Conservation (phyloP, 2,113 vertebrate species). For the Mionectes macconnelli region DNA sequence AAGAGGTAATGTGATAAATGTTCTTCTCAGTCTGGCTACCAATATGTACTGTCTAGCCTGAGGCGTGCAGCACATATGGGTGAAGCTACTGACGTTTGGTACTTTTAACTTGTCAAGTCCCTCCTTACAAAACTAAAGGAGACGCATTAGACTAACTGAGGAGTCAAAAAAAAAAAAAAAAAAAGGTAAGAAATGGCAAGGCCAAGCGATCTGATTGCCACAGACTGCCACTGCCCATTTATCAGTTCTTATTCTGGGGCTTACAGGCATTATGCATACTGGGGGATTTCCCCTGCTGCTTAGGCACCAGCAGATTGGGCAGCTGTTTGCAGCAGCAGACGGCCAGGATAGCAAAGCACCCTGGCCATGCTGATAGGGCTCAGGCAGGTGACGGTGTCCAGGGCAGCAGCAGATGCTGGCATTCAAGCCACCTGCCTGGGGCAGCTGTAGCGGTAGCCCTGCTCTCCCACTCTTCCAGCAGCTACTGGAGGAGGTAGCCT, state of each 20-base stretch:
- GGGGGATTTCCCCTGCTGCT: not conserved
- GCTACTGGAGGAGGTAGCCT: not conserved
- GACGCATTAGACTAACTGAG: not conserved
- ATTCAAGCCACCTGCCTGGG: not conserved
- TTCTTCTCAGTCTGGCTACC: conserved; percentile 59
- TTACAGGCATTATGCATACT: not conserved
- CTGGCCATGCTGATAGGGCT: not conserved
- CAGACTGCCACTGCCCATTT: not conserved
- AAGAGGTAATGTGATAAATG: conserved; percentile 55
- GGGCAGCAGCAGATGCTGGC: not conserved
- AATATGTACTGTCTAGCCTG: conserved; percentile 63
- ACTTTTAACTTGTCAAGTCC: not conserved
- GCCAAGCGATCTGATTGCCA: accelerated
- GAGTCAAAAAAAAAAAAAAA: not conserved
- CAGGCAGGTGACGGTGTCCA: not conserved
- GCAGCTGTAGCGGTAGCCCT: not conserved
- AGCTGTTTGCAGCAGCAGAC: not conserved
- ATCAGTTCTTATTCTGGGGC: not conserved
- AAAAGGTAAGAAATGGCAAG: not conserved
- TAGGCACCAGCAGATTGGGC: not conserved
- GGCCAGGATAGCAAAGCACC: accelerated
- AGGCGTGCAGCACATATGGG: conserved; percentile 38
- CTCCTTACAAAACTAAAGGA: conserved; percentile 27
- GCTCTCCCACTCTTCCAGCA: not conserved
- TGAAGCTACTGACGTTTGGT: conserved; percentile 47